Evolutionary conservation across 1,140 invertebrate genomes (phyloP).

Genomic region (Saccostrea glomerata): DNA sequence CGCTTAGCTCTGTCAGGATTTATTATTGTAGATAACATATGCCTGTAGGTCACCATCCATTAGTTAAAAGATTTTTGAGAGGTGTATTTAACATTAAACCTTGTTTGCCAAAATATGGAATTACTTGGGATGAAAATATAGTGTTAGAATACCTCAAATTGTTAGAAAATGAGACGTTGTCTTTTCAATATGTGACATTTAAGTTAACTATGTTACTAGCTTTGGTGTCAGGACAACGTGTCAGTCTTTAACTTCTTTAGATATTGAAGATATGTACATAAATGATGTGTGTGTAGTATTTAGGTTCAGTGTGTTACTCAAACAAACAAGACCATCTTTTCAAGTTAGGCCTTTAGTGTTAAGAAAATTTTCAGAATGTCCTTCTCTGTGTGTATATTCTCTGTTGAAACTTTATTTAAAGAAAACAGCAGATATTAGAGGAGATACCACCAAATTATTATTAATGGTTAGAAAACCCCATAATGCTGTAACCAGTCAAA

Average conservation of each 20-base stretch:
- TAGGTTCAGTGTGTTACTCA: background rate
- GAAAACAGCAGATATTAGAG: too few species aligned
- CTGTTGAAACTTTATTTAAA: background rate
- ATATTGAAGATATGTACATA: background rate
- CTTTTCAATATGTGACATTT: slow-evolving; percentile 23
- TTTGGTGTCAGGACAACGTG: slow-evolving; percentile 28
- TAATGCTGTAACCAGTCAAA: background rate
- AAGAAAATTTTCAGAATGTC: background rate
- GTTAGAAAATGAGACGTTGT: background rate
- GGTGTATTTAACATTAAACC: slow-evolving; percentile 51
- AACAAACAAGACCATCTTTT: background rate
- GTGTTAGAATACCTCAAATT: slow-evolving; percentile 43
- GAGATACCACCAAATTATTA: slow-evolving; percentile 9
- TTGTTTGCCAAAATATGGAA: slow-evolving; percentile 24
- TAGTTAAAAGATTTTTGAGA: slow-evolving; percentile 51
- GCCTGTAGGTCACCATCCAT: slow-evolving; percentile 42
- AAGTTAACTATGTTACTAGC: slow-evolving; percentile 48
- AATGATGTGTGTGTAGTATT: background rate
- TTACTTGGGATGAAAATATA: slow-evolving; percentile 50
- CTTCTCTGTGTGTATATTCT: background rate
- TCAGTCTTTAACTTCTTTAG: background rate
- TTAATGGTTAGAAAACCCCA: slow-evolving; percentile 5
- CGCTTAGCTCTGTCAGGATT: slow-evolving; percentile 33
- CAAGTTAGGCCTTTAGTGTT: background rate
- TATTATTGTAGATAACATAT: slow-evolving; percentile 11